phyloP scores from a whole-genome alignment of 2,797 vertebrate genomes.

The Decapterus maruadsi region DNA sequence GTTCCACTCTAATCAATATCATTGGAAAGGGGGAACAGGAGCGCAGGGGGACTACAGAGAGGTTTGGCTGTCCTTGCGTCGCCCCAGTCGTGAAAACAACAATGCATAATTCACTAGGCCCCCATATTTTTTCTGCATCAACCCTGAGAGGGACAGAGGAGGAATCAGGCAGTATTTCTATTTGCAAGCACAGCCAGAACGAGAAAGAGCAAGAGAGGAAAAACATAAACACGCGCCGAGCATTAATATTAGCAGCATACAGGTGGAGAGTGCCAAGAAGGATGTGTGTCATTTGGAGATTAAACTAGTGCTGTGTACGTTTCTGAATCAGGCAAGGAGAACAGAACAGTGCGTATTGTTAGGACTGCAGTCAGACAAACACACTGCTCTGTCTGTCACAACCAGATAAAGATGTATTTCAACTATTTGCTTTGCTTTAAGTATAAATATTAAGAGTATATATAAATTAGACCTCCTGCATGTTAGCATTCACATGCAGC shows the following conservation, averaged over 20 bases:
- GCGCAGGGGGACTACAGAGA: conserved; percentile 12
- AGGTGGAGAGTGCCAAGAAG: conserved; percentile 44
- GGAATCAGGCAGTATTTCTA: conserved; percentile 5
- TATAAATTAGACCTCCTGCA: no score
- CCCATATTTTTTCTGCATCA: conserved; percentile 53
- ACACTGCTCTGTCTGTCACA: conserved; percentile 2
- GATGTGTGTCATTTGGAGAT: conserved; percentile 65
- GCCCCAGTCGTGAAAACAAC: conserved; percentile 38
- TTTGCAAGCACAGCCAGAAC: conserved; percentile 8
- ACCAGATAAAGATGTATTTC: neutral
- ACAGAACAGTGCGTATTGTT: conserved; percentile 50
- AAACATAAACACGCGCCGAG: conserved; percentile 23
- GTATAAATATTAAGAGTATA: neutral
- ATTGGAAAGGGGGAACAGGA: conserved; percentile 25
- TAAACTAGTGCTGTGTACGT: conserved; percentile 63
- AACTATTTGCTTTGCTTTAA: neutral
- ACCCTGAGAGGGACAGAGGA: conserved; percentile 16
- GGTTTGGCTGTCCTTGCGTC: conserved; percentile 34
- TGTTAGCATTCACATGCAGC: neutral
- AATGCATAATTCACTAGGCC: conserved; percentile 70
- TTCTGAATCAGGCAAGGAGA: conserved; percentile 40
- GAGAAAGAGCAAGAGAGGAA: neutral
- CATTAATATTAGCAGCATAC: conserved; percentile 33
- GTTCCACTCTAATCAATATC: conserved; percentile 35
- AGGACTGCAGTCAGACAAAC: conserved; percentile 42